Conservation (phyloP, 1,140 invertebrate species). For the Neuroterus valhalla region DNA sequence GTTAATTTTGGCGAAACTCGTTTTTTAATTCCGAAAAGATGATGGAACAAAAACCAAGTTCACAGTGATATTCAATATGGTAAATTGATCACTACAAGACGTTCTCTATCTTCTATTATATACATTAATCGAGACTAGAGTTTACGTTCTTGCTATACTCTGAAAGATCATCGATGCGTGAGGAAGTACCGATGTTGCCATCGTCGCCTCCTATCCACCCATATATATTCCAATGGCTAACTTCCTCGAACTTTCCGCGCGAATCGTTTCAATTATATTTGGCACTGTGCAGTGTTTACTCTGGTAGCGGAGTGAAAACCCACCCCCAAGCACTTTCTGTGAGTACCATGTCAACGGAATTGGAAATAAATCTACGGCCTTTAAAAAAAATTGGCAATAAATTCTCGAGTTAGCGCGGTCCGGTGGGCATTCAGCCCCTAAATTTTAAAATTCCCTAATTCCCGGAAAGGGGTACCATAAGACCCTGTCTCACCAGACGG, state of each 20-base stretch:
- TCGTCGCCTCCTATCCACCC: conserved; percentile 15
- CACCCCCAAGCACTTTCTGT: conserved; percentile 42
- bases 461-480: conserved; percentile 60
- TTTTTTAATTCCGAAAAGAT: too few relatives aligned
- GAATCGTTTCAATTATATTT: conserved; percentile 53
- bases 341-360: conserved; percentile 47
- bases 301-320: conserved; percentile 51
- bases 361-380: conserved; percentile 70
- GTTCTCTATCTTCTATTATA: conserved; percentile 8
- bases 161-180: conserved; percentile 25
- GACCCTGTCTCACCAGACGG: conserved; percentile 35
- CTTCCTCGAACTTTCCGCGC: conserved; percentile 37
- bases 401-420: conserved; percentile 66
- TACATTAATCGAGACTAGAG: conserved; percentile 7
- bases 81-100: too few relatives aligned
- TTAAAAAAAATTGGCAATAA: conserved; percentile 73
- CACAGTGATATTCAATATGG: too few relatives aligned
- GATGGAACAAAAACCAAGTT: too few relatives aligned
- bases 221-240: conserved; percentile 30
- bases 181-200: conserved; percentile 28
- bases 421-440: conserved; percentile 61
- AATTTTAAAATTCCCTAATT: conserved; percentile 72
- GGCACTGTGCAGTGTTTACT: conserved; percentile 46
- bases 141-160: conserved; percentile 8
- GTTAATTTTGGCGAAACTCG: too few relatives aligned